phyloP scores from a whole-genome alignment of 1,140 invertebrate genomes.

The Procambarus clarkii region DNA sequence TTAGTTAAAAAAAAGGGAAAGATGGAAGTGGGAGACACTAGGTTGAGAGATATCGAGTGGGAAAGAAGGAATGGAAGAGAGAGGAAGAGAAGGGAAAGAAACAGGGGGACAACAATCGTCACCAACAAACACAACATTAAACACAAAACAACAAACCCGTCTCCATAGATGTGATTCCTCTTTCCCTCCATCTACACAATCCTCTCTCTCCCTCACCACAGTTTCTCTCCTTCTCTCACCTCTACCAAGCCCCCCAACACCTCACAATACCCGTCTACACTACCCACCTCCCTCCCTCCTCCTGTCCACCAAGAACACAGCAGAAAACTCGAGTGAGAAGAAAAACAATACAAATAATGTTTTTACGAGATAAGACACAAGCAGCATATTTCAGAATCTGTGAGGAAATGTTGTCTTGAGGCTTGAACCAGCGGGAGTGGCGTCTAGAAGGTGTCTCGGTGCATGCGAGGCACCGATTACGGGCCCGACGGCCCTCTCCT shows the following conservation, averaged over 20 bases:
- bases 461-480: slow-evolving; percentile 6
- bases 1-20: too few species aligned
- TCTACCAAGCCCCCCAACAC: too few species aligned
- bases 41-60: too few species aligned
- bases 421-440: not conserved
- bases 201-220: too few species aligned
- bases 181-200: too few species aligned
- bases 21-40: too few species aligned
- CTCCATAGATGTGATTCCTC: not conserved
- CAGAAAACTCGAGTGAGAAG: too few species aligned
- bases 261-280: too few species aligned
- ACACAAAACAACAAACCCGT: not conserved
- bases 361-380: not conserved
- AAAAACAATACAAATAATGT: too few species aligned
- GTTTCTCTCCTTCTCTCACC: too few species aligned
- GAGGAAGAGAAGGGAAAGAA: not conserved
- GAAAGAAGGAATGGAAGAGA: not conserved
- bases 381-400: slow-evolving; percentile 4
- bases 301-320: too few species aligned
- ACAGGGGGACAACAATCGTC: not conserved
- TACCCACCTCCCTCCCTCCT: too few species aligned
- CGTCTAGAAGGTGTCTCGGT: not conserved
- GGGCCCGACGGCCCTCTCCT: not conserved
- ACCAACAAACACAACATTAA: not conserved
- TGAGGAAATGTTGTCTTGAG: not conserved